A percentile compares a stretch with the other conserved stretches of the same genome.
Conservation (phyloP, 2,797 vertebrate species). For the Synaphobranchus kaupii region DNA sequence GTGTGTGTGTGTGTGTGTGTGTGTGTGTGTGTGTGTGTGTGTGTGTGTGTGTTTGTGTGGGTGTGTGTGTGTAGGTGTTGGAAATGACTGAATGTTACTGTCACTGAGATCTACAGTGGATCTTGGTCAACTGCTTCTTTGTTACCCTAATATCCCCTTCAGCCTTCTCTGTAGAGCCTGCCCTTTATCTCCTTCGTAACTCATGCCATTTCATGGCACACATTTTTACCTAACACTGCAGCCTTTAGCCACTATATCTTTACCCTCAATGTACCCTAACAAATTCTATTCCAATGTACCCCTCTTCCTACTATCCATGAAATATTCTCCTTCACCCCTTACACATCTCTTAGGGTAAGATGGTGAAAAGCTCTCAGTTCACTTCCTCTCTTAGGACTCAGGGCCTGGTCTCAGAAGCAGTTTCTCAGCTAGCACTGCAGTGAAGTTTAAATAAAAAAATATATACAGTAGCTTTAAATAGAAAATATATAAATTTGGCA, state of each 20-base stretch:
- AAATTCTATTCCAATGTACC: neutral
- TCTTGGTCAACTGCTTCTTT: neutral
- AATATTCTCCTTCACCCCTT: neutral
- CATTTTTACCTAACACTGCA: neutral
- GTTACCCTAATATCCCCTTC: neutral
- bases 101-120: neutral
- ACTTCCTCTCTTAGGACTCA: slow-evolving; percentile 11
- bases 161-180: neutral
- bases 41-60: neutral
- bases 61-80: no score
- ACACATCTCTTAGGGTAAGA: neutral
- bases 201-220: neutral
- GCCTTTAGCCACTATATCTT: neutral
- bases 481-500: neutral
- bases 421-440: slow-evolving; percentile 42
- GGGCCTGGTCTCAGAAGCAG: slow-evolving; percentile 11
- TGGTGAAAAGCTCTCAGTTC: slow-evolving; percentile 1
- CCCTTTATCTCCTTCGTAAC: neutral
- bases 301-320: neutral
- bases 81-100: no score
- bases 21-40: no score
- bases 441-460: slow-evolving; percentile 45
- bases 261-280: neutral
- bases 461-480: neutral
- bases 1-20: no score